These are phyloP conservation scores for Meriones unguiculatus DNA, from an alignment of 2,113 vertebrate genomes.

Conservation along the genomic window DNA sequence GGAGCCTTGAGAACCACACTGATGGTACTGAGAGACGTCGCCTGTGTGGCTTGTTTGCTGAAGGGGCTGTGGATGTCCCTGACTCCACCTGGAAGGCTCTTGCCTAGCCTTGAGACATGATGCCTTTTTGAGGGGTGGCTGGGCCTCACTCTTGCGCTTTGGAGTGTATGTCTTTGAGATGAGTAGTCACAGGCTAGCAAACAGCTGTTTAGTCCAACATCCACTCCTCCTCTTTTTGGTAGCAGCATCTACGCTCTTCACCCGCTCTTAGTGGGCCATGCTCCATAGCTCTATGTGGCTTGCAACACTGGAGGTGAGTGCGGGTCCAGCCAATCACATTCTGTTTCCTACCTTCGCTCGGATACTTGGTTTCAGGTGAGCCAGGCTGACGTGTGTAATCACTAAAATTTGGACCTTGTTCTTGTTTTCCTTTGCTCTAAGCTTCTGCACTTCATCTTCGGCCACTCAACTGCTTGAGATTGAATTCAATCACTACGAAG, in stretches of 20 bases:
- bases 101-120: not conserved
- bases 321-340: not conserved
- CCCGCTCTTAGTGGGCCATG: not conserved
- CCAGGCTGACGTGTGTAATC: not conserved
- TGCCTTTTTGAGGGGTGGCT: not conserved
- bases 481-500: slow-evolving; percentile 25
- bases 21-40: not conserved
- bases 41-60: not conserved
- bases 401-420: not conserved
- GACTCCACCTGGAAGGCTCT: not conserved
- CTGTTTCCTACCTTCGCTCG: not conserved
- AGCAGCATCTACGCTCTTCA: not conserved
- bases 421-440: not conserved
- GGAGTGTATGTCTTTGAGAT: not conserved
- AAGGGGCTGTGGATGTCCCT: not conserved
- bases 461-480: not conserved
- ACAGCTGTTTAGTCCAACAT: not conserved
- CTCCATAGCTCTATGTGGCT: not conserved
- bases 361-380: not conserved
- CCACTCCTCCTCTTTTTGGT: not conserved
- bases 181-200: not conserved
- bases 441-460: not conserved
- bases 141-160: not conserved
- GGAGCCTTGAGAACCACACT: slow-evolving; percentile 15
- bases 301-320: not conserved